phyloP scores from a whole-genome alignment of 2,888 invertebrate species.

The Drosophila nr. perissopoda region DNA sequence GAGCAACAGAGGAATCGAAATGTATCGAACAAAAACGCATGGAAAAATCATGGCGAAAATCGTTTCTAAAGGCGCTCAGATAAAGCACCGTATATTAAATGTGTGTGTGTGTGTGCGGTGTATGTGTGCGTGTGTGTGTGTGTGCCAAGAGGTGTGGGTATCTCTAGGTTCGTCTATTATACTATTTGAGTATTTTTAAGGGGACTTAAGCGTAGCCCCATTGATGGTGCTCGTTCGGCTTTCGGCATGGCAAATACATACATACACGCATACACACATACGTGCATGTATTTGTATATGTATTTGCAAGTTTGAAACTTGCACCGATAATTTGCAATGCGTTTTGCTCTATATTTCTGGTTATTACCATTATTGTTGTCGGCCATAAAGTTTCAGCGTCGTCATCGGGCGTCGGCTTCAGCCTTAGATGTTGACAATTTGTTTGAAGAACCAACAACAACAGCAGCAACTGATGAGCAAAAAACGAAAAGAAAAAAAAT shows the following conservation, averaged over 20 bases:
- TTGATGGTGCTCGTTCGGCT: constrained; percentile 18
- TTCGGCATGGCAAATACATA: constrained; percentile 4
- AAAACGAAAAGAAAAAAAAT: constrained; percentile 3
- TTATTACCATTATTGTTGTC: constrained; percentile 6
- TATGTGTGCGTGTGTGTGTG: constrained; percentile 2
- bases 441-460: constrained; percentile 35
- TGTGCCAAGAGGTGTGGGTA: constrained; percentile 11
- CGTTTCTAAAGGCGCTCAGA: constrained; percentile 60
- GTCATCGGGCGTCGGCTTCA: constrained; percentile 38
- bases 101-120: constrained; percentile 2
- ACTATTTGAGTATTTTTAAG: constrained; percentile 5
- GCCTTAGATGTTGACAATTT: constrained; percentile 49
- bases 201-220: constrained; percentile 11
- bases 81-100: constrained; percentile 22
- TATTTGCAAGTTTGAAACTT: constrained; percentile 43
- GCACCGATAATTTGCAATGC: constrained; percentile 58
- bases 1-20: constrained; percentile 42
- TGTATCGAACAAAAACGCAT: constrained; percentile 61
- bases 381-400: constrained; percentile 15
- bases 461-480: constrained; percentile 31
- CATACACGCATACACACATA: not conserved
- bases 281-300: not conserved
- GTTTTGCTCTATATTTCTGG: constrained; percentile 40
- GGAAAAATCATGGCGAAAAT: constrained; percentile 66
- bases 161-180: constrained; percentile 22